Percentiles rank a stretch among this genome's conserved stretches.
Conservation (phyloP, 2,113 vertebrate genomes). For the Merops nubicus region DNA sequence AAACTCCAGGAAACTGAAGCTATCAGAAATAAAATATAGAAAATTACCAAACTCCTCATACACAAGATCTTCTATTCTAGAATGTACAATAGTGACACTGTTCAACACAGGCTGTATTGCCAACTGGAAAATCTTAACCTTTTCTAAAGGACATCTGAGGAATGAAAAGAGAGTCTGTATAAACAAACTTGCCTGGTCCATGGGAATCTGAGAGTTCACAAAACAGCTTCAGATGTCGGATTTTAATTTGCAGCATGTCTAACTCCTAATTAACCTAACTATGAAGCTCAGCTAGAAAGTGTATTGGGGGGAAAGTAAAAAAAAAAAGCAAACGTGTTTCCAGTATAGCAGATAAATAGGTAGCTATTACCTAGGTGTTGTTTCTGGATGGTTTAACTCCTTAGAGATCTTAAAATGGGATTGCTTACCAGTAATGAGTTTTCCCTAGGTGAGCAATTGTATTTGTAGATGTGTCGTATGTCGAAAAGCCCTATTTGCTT, state of each 20-base stretch:
- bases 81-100: background rate
- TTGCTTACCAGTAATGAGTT: slow-evolving; percentile 56
- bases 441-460: slow-evolving; percentile 18
- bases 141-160: slow-evolving; percentile 5
- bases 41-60: background rate
- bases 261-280: slow-evolving; percentile 37
- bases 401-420: slow-evolving; percentile 39
- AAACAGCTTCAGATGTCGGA: slow-evolving; percentile 1
- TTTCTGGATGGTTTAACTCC: slow-evolving; percentile 45
- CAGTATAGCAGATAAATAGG: slow-evolving; percentile 38
- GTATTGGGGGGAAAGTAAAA: background rate
- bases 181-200: background rate
- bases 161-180: background rate
- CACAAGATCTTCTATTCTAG: background rate
- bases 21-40: background rate
- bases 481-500: background rate
- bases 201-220: slow-evolving; percentile 5
- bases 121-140: slow-evolving; percentile 13
- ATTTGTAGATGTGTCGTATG: background rate
- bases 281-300: background rate
- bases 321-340: background rate
- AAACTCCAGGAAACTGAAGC: background rate
- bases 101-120: background rate
- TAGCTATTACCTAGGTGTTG: slow-evolving; percentile 37
- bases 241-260: slow-evolving; percentile 40